Conservation (phyloP, 2,113 vertebrate genomes). For the Anser cygnoides region DNA sequence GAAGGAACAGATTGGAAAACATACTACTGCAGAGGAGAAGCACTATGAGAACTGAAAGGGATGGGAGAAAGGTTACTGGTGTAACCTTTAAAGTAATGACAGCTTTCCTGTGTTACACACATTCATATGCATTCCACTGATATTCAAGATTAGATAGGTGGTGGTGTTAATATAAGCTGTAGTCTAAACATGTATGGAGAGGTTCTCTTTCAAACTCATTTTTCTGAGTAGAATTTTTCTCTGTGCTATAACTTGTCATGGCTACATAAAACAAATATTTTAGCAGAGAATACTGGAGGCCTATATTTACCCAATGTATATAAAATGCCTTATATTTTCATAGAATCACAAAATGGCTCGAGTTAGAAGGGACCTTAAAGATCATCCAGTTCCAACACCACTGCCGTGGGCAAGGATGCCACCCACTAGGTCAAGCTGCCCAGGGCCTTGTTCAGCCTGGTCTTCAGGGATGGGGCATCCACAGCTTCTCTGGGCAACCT, state of each 20-base stretch:
- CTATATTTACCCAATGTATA: neutral
- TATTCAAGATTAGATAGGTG: neutral
- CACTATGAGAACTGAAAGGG: neutral
- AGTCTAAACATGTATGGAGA: neutral
- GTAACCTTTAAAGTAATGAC: neutral
- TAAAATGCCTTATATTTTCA: neutral
- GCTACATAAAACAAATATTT: neutral
- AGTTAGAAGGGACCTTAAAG: too few species aligned
- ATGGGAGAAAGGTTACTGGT: neutral
- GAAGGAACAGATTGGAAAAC: neutral
- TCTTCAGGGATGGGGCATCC: too few species aligned
- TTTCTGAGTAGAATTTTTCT: neutral
- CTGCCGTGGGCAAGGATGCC: too few species aligned
- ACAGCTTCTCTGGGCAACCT: too few species aligned
- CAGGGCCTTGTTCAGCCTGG: too few species aligned
- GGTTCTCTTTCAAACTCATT: neutral
- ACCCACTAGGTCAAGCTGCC: too few species aligned
- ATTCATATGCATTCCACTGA: neutral
- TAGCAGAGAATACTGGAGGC: neutral
- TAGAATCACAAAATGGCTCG: too few species aligned
- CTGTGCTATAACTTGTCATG: rapidly evolving
- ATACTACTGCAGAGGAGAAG: neutral
- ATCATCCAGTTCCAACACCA: too few species aligned
- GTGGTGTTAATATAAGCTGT: neutral
- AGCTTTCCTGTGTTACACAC: neutral